phyloP scores from a whole-genome alignment of 2,113 vertebrate species.

The Pachypanchax playfairii region DNA sequence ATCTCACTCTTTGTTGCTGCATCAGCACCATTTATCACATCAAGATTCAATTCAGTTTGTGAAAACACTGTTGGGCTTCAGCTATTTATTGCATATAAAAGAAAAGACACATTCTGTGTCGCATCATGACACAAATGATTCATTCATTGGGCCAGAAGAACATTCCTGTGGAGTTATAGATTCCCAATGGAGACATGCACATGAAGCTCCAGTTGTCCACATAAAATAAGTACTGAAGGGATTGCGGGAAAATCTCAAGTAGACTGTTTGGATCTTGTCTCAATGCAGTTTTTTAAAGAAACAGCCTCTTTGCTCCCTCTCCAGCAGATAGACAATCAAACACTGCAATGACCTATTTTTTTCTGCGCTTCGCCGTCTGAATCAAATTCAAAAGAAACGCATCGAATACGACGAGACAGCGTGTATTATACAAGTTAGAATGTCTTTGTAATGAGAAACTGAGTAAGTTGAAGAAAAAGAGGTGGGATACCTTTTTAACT shows the following conservation, averaged over 20 bases:
- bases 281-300: conserved; percentile 29
- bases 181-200: conserved; percentile 8
- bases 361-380: conserved; percentile 42
- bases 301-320: conserved; percentile 40
- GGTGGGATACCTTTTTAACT: conserved; percentile 91
- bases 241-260: not conserved
- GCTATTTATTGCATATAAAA: conserved; percentile 26
- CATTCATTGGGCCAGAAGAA: conserved; percentile 45
- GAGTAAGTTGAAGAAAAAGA: too few species aligned
- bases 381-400: conserved; percentile 66
- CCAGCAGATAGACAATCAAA: conserved; percentile 58
- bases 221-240: not conserved
- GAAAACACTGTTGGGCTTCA: conserved; percentile 27
- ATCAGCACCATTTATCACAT: conserved; percentile 30
- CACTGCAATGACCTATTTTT: conserved; percentile 79
- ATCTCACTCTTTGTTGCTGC: not conserved
- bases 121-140: conserved; percentile 4
- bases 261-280: too few species aligned
- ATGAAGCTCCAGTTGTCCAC: conserved; percentile 7
- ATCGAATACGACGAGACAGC: conserved; percentile 25
- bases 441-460: not conserved
- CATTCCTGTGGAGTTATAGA: conserved; percentile 14
- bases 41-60: not conserved
- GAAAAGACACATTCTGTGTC: conserved; percentile 28
- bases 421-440: not conserved